A percentile compares a stretch with the other conserved stretches of the same genome.
Evolutionary conservation across 2,888 invertebrate genomes (phyloP).

Genomic region (Dyspetes luteomarginatus): DNA sequence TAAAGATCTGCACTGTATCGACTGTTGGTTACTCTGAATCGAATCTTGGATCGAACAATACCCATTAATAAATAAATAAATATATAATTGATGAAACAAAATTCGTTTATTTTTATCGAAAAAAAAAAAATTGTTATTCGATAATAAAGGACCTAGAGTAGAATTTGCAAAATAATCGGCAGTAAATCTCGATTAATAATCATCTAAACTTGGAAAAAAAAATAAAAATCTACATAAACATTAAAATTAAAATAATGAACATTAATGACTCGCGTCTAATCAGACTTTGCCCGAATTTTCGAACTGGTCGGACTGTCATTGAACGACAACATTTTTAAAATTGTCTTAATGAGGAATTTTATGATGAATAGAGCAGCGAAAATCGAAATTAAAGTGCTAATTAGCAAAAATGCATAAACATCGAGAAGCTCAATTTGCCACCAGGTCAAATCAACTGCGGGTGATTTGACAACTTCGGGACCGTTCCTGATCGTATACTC

Average conservation of each 20-base stretch:
- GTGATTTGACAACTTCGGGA: slow-evolving; percentile 66
- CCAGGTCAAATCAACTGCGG: slow-evolving; percentile 68
- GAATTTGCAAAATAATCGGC: too few species aligned
- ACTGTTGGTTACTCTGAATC: background rate
- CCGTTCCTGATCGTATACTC: slow-evolving; percentile 71
- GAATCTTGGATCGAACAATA: too few species aligned
- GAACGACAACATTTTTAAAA: background rate
- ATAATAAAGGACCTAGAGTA: too few species aligned
- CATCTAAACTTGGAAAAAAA: too few species aligned
- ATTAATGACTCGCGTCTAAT: slow-evolving; percentile 36
- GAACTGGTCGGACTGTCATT: background rate
- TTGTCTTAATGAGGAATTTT: slow-evolving; percentile 7
- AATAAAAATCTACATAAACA: too few species aligned
- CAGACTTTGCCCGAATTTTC: slow-evolving; percentile 23
- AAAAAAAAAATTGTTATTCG: too few species aligned
- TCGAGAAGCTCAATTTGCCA: slow-evolving; percentile 71
- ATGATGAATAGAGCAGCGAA: background rate
- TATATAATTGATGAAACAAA: too few species aligned
- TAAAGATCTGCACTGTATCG: slow-evolving; percentile 10
- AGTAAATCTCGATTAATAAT: too few species aligned
- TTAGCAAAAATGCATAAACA: slow-evolving; percentile 62
- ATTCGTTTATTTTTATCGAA: too few species aligned
- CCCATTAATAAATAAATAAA: too few species aligned
- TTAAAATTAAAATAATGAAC: too few species aligned
- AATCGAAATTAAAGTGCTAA: background rate